phyloP scores from a whole-genome alignment of 2,888 invertebrate genomes.

The Drosophila melanocephala region DNA sequence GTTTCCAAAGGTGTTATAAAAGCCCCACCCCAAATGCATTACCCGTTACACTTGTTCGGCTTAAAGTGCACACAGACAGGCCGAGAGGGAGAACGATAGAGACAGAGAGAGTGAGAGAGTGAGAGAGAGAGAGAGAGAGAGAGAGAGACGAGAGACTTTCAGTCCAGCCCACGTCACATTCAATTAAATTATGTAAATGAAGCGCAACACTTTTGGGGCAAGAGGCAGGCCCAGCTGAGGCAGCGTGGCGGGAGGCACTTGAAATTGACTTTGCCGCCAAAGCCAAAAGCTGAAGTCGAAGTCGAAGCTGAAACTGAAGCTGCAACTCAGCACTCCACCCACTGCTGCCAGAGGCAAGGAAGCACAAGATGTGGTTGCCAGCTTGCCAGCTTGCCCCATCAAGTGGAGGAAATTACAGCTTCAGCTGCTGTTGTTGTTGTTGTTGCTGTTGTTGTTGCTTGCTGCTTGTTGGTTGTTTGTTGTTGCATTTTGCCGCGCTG shows the following conservation, averaged over 20 bases:
- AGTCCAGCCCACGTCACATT: slow-evolving; percentile 71
- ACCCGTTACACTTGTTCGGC: slow-evolving; percentile 68
- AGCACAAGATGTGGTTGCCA: slow-evolving; percentile 31
- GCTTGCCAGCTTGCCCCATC: slow-evolving; percentile 48
- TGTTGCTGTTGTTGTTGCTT: slow-evolving; percentile 11
- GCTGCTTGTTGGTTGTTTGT: slow-evolving; percentile 33
- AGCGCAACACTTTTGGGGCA: slow-evolving; percentile 68
- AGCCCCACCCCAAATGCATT: slow-evolving; percentile 71
- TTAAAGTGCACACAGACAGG: slow-evolving; percentile 1
- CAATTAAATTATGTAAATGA: slow-evolving; percentile 83
- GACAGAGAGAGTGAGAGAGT: neutral
- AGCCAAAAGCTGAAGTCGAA: slow-evolving; percentile 27
- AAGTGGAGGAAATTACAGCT: slow-evolving; percentile 71
- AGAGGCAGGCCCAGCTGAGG: slow-evolving; percentile 19
- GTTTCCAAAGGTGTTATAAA: slow-evolving; percentile 59
- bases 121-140: too few relatives aligned
- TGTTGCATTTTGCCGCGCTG: slow-evolving; percentile 47
- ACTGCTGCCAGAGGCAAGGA: slow-evolving; percentile 53
- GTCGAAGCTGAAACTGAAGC: slow-evolving; percentile 4
- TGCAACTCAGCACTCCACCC: slow-evolving; percentile 68
- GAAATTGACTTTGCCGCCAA: slow-evolving; percentile 58
- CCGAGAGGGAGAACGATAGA: too few relatives aligned
- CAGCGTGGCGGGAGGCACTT: slow-evolving; percentile 6
- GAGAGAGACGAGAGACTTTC: neutral
- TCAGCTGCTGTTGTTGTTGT: slow-evolving; percentile 26